These are phyloP conservation scores for Hecatera dysodea DNA, from an alignment of 2,888 invertebrate genomes.

Conservation along the genomic window DNA sequence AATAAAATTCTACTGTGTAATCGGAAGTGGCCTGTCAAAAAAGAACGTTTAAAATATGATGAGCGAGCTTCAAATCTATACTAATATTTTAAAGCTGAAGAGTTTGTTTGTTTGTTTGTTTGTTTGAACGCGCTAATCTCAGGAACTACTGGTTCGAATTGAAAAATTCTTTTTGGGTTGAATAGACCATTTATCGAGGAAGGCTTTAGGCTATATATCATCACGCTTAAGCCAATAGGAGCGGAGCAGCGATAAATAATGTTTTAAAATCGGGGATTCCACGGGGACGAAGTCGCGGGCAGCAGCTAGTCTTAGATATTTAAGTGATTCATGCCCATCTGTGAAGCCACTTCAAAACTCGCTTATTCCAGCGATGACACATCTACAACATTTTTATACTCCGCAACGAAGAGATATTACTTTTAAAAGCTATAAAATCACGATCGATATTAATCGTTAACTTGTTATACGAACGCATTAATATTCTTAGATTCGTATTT, in stretches of 20 bases:
- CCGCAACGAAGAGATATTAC: conserved; percentile 37
- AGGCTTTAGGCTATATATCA: too few relatives aligned
- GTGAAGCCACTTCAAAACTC: neutral
- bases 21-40: conserved; percentile 33
- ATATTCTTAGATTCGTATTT: conserved; percentile 40
- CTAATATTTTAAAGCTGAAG: too few relatives aligned
- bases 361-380: conserved; percentile 11
- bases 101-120: too few relatives aligned
- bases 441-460: conserved; percentile 54
- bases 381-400: conserved; percentile 37
- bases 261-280: too few relatives aligned
- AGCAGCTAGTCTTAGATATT: conserved; percentile 14
- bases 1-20: neutral
- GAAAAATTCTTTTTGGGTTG: too few relatives aligned
- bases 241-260: too few relatives aligned
- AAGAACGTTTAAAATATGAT: conserved; percentile 11
- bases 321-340: conserved; percentile 23
- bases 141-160: too few relatives aligned
- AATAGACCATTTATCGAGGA: too few relatives aligned
- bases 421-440: conserved; percentile 50
- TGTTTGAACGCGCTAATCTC: too few relatives aligned
- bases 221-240: too few relatives aligned
- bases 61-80: conserved; percentile 21
- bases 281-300: too few relatives aligned
- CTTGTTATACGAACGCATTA: conserved; percentile 43